phyloP scores from a whole-genome alignment of 2,797 vertebrate species.

The Thaleichthys pacificus region DNA sequence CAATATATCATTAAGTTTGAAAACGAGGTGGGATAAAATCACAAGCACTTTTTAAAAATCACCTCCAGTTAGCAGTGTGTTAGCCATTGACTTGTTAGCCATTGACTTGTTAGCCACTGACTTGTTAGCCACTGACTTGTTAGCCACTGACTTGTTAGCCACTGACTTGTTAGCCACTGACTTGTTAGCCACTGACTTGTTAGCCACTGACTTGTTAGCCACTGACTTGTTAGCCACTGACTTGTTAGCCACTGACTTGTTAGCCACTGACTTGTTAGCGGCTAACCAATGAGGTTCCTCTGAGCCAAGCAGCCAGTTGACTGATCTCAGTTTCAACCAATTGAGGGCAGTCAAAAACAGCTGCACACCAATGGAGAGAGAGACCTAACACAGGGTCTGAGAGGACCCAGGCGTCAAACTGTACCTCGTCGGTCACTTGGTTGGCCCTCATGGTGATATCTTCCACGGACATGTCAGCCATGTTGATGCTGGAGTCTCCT shows the following conservation, averaged over 20 bases:
- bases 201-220: too few species aligned
- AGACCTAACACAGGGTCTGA: not conserved
- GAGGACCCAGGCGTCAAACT: not conserved
- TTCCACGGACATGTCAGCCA: conserved; percentile 88
- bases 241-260: too few species aligned
- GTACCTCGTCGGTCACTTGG: conserved; percentile 96
- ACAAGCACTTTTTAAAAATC: not conserved
- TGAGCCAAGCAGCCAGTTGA: not conserved
- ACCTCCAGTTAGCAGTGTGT: too few species aligned
- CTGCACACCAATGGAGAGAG: not conserved
- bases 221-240: too few species aligned
- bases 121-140: too few species aligned
- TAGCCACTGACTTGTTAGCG: not conserved
- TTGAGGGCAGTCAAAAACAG: not conserved
- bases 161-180: too few species aligned
- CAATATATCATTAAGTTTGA: too few species aligned
- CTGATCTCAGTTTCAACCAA: not conserved
- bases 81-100: not conserved
- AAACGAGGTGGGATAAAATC: not conserved
- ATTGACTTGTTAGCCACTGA: too few species aligned
- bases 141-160: too few species aligned
- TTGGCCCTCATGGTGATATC: conserved; percentile 86
- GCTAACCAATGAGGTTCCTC: not conserved
- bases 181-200: too few species aligned
- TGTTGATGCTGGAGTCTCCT: conserved; percentile 70